Evolutionary conservation across 2,888 invertebrate genomes (phyloP).

Genomic region (Lepidochitona cinerea): DNA sequence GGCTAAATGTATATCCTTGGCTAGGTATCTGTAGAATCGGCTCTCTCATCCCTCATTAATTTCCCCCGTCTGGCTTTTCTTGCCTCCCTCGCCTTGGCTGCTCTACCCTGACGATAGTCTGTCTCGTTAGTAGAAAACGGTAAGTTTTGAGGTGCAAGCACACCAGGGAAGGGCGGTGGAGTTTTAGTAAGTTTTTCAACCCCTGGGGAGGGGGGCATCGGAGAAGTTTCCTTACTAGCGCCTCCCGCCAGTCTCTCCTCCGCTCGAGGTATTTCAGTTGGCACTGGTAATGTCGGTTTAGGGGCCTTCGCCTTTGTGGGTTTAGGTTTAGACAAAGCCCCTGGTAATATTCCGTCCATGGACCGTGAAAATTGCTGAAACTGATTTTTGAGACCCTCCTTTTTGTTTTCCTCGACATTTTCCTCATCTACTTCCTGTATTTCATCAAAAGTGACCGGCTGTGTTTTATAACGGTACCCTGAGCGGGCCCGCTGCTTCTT

Average conservation of each 20-base stretch:
- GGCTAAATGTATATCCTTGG: too few species aligned
- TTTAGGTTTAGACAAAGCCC: conserved; percentile 9
- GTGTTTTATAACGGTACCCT: conserved; percentile 76
- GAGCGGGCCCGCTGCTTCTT: conserved; percentile 74
- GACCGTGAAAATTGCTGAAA: conserved; percentile 67
- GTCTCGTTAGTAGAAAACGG: background rate
- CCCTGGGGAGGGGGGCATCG: background rate
- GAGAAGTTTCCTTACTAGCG: background rate
- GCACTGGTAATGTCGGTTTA: background rate
- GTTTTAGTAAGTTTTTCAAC: background rate
- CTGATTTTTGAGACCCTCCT: conserved; percentile 45
- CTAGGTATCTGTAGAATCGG: background rate
- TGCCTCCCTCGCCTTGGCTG: background rate
- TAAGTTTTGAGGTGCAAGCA: background rate
- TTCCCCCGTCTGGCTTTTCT: background rate
- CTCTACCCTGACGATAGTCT: background rate
- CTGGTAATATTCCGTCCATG: conserved; percentile 66
- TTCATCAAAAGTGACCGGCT: conserved; percentile 84
- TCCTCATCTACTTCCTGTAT: conserved; percentile 84
- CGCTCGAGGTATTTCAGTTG: background rate
- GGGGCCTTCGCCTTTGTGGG: background rate
- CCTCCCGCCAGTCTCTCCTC: background rate
- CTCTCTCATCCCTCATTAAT: background rate
- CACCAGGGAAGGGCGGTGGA: background rate
- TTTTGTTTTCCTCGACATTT: conserved; percentile 59